phyloP scores from a whole-genome alignment of 2,888 invertebrate genomes.

The Empis livida region DNA sequence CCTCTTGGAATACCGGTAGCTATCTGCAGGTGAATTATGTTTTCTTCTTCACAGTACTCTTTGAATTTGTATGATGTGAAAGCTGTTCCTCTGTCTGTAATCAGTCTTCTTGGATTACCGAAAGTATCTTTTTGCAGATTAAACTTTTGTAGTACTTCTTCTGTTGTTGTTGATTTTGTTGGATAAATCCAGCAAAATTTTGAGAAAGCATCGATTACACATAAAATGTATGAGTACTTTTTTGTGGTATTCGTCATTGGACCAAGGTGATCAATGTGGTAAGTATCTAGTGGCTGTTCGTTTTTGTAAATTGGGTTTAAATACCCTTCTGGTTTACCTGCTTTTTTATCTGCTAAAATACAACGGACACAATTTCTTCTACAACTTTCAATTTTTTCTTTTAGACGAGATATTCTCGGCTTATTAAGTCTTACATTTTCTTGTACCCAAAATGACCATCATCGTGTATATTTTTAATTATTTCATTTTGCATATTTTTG shows the following conservation, averaged over 20 bases:
- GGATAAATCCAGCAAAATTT: conserved; percentile 10
- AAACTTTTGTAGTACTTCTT: conserved; percentile 6
- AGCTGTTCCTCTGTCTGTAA: conserved; percentile 10
- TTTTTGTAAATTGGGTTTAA: conserved; percentile 22
- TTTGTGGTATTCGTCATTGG: conserved; percentile 16
- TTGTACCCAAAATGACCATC: conserved; percentile 7
- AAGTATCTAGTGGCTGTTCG: conserved; percentile 19
- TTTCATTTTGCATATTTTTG: conserved; percentile 7
- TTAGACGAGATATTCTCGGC: conserved; percentile 8
- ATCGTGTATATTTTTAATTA: conserved; percentile 7
- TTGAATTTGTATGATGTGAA: conserved; percentile 9
- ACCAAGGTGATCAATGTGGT: conserved; percentile 24
- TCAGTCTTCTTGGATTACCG: conserved; percentile 7
- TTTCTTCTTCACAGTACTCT: conserved; percentile 4
- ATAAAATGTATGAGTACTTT: conserved; percentile 8
- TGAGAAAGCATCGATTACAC: conserved; percentile 8
- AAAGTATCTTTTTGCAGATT: conserved; percentile 4
- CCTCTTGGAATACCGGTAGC: conserved; percentile 20
- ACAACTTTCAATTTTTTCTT: conserved; percentile 6
- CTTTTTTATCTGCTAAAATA: conserved; percentile 12
- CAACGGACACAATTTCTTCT: conserved; percentile 11
- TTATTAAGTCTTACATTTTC: conserved; percentile 6
- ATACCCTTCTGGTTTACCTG: conserved; percentile 24
- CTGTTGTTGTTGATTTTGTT: conserved; percentile 6
- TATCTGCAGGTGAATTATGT: conserved; percentile 4